These are phyloP conservation scores for Hassar affinis DNA, from an alignment of 2,113 vertebrate species.

Conservation along the genomic window DNA sequence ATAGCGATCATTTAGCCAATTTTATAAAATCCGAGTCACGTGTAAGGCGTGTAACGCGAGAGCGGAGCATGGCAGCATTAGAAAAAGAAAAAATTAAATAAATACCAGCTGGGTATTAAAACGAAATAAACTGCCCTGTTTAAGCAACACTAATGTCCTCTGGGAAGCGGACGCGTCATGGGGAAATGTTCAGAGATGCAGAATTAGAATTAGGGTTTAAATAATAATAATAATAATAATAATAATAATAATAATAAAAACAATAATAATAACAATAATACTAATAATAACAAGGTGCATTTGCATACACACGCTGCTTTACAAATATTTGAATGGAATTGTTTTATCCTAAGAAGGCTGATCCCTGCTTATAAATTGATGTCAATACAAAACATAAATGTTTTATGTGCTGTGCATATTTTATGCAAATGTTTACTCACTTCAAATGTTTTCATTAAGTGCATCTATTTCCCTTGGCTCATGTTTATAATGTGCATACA, in stretches of 20 bases:
- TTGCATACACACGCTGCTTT: slow-evolving; percentile 18
- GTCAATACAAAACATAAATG: slow-evolving; percentile 23
- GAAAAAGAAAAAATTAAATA: slow-evolving; percentile 49
- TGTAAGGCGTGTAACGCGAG: slow-evolving; percentile 70
- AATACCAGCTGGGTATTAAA: slow-evolving; percentile 46
- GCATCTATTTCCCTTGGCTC: slow-evolving; percentile 28
- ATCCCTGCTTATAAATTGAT: slow-evolving; percentile 25
- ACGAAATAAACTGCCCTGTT: slow-evolving; percentile 62
- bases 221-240: not conserved
- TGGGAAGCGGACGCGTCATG: slow-evolving; percentile 61
- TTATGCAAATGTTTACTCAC: slow-evolving; percentile 42
- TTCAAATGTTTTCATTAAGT: slow-evolving; percentile 34
- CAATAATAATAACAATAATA: too few relatives aligned
- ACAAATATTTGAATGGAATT: slow-evolving; percentile 43
- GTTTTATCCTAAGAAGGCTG: slow-evolving; percentile 16
- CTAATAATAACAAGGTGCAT: too few relatives aligned
- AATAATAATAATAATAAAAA: not conserved
- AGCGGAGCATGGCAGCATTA: slow-evolving; percentile 69
- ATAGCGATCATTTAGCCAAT: not conserved
- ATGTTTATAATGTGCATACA: slow-evolving; percentile 39
- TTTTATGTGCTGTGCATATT: slow-evolving; percentile 30
- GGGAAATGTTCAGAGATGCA: slow-evolving; percentile 66
- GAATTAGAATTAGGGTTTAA: slow-evolving; percentile 55
- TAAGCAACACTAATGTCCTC: slow-evolving; percentile 59
- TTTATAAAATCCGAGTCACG: slow-evolving; percentile 42